A percentile compares a stretch with the other conserved stretches of the same genome.
Evolutionary conservation across 2,888 invertebrate genomes (phyloP).

Genomic region (Heliconius ismenius): DNA sequence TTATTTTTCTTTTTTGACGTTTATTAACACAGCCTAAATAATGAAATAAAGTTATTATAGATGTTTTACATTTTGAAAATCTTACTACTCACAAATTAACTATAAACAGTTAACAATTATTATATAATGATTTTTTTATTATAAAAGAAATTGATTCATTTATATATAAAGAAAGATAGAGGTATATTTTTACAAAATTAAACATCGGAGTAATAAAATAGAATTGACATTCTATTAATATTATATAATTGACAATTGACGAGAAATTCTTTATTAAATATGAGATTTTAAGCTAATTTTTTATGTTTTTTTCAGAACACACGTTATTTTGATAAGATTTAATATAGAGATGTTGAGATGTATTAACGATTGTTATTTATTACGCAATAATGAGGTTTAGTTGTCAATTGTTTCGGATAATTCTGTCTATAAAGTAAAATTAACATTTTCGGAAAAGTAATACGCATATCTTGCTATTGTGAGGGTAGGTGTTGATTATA

Average conservation of each 20-base stretch:
- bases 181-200: background rate
- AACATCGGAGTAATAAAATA: background rate
- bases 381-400: slow-evolving; percentile 3
- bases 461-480: too few species aligned
- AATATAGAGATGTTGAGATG: background rate
- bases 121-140: background rate
- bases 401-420: background rate
- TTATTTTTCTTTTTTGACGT: background rate
- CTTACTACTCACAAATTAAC: background rate
- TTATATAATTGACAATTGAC: slow-evolving; percentile 14
- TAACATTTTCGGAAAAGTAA: too few species aligned
- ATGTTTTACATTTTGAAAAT: too few species aligned
- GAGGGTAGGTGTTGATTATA: too few species aligned
- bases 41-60: too few species aligned
- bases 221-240: background rate
- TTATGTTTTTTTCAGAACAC: background rate
- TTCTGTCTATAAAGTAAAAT: background rate
- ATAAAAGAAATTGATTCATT: background rate
- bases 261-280: slow-evolving; percentile 9
- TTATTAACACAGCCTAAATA: background rate
- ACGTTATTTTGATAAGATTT: slow-evolving; percentile 3
- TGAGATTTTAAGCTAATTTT: slow-evolving; percentile 5
- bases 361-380: background rate
- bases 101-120: background rate
- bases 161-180: background rate